phyloP scores from a whole-genome alignment of 2,113 vertebrate genomes.

The Romanogobio albipinnatus region DNA sequence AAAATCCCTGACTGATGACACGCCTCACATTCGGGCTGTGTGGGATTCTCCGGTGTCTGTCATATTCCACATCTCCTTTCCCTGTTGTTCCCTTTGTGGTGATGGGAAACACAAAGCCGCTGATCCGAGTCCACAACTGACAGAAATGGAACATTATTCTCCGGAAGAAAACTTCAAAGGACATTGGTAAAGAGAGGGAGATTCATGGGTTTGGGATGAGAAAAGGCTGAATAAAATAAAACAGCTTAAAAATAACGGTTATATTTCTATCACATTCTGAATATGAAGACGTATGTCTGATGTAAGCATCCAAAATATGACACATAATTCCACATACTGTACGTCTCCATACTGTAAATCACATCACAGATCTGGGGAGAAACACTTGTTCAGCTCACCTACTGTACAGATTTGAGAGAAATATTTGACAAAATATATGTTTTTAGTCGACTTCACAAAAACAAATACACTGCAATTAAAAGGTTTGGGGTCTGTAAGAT shows the following conservation, averaged over 20 bases:
- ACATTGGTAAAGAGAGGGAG: not conserved
- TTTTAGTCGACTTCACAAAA: not conserved
- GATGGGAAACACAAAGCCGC: slow-evolving; percentile 54
- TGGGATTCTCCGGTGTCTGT: not conserved
- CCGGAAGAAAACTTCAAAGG: not conserved
- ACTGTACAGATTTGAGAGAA: not conserved
- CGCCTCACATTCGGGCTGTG: not conserved
- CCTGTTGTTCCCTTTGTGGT: slow-evolving; percentile 29
- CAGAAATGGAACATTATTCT: slow-evolving; percentile 66
- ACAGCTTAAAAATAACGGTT: slow-evolving; percentile 6
- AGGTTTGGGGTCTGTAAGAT: too few relatives aligned
- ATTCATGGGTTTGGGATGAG: not conserved
- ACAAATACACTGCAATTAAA: not conserved
- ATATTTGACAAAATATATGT: not conserved
- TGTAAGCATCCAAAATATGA: slow-evolving; percentile 43
- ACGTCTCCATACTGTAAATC: slow-evolving; percentile 1
- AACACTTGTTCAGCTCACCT: not conserved
- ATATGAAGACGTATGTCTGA: slow-evolving; percentile 45
- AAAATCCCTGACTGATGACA: not conserved
- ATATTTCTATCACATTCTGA: not conserved
- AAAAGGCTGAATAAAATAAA: slow-evolving; percentile 13
- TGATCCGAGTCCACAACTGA: slow-evolving; percentile 60
- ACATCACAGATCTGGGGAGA: not conserved
- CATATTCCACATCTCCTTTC: not conserved
- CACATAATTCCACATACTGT: too few relatives aligned